phyloP scores from a whole-genome alignment of 2,113 vertebrate genomes.

The Coryphaenoides rupestris region DNA sequence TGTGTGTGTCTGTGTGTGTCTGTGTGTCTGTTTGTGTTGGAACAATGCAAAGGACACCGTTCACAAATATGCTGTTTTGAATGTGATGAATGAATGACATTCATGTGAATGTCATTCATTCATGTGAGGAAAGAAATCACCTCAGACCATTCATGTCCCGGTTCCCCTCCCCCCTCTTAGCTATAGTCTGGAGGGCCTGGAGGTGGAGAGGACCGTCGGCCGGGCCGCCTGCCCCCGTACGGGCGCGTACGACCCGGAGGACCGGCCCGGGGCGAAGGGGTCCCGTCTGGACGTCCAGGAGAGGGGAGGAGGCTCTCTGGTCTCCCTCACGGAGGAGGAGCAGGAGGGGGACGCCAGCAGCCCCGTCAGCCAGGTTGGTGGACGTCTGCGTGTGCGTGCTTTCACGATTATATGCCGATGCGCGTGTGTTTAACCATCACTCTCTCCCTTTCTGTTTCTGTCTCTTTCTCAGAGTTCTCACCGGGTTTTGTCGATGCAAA shows the following conservation, averaged over 20 bases:
- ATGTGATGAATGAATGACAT: too few relatives aligned
- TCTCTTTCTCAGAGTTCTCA: constrained; percentile 29
- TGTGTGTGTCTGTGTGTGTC: too few relatives aligned
- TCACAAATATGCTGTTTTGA: too few relatives aligned
- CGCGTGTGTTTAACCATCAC: too few relatives aligned
- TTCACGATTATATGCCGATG: too few relatives aligned
- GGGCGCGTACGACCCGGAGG: constrained; percentile 57
- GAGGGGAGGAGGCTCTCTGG: constrained; percentile 71
- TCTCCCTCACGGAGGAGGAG: constrained; percentile 83
- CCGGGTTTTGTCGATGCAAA: constrained; percentile 32
- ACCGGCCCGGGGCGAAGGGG: constrained; percentile 43
- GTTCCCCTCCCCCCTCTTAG: constrained; percentile 49
- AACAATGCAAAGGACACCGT: too few relatives aligned
- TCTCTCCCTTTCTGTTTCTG: neutral
- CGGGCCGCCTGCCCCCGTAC: constrained; percentile 50
- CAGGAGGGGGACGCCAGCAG: constrained; percentile 71
- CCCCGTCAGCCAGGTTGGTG: constrained; percentile 75
- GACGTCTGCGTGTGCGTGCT: too few relatives aligned
- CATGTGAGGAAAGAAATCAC: neutral
- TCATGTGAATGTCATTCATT: too few relatives aligned
- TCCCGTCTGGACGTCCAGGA: constrained; percentile 59
- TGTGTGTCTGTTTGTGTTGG: too few relatives aligned
- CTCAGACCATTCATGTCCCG: neutral
- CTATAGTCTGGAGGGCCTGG: constrained; percentile 87
- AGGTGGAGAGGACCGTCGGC: constrained; percentile 58